A percentile compares a stretch with the other conserved stretches of the same genome.
These are phyloP conservation scores for Tribolium freemani DNA, from an alignment of 2,888 invertebrate species.

Conservation along the genomic window DNA sequence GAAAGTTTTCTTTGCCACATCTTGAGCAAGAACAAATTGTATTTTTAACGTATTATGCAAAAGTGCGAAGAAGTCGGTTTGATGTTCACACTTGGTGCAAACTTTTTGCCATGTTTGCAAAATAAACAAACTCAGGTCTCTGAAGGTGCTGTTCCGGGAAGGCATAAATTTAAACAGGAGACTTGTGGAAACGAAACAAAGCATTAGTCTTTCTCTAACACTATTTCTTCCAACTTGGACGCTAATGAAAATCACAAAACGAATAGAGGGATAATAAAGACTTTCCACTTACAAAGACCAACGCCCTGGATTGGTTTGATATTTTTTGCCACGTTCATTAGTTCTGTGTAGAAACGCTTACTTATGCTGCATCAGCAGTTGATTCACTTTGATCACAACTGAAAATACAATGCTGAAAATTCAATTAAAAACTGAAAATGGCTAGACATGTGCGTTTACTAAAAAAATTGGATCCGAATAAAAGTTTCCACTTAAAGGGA, in stretches of 20 bases:
- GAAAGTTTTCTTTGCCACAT: slow-evolving; percentile 25
- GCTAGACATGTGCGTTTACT: too few relatives aligned
- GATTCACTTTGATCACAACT: slow-evolving; percentile 6
- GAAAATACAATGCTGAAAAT: background rate
- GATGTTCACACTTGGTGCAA: slow-evolving; percentile 26
- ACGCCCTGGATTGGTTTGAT: slow-evolving; percentile 14
- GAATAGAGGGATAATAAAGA: slow-evolving; percentile 46
- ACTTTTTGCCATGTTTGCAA: slow-evolving; percentile 32
- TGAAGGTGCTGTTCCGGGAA: slow-evolving; percentile 29
- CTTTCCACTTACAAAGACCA: slow-evolving; percentile 33
- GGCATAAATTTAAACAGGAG: slow-evolving; percentile 39
- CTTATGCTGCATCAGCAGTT: slow-evolving; percentile 10
- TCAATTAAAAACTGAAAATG: too few relatives aligned
- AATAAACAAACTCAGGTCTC: slow-evolving; percentile 34
- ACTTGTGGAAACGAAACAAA: slow-evolving; percentile 43
- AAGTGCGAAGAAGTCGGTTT: slow-evolving; percentile 26
- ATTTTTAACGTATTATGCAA: slow-evolving; percentile 41
- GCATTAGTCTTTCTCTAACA: slow-evolving; percentile 42
- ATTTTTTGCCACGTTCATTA: slow-evolving; percentile 29
- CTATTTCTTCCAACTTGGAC: slow-evolving; percentile 42
- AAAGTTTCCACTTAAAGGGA: background rate
- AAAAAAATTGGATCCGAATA: background rate
- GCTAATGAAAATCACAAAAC: slow-evolving; percentile 49
- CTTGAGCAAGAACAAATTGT: slow-evolving; percentile 31
- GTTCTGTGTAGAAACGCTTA: slow-evolving; percentile 20